phyloP scores from a whole-genome alignment of 2,888 invertebrate species.

The Clostera curtula region DNA sequence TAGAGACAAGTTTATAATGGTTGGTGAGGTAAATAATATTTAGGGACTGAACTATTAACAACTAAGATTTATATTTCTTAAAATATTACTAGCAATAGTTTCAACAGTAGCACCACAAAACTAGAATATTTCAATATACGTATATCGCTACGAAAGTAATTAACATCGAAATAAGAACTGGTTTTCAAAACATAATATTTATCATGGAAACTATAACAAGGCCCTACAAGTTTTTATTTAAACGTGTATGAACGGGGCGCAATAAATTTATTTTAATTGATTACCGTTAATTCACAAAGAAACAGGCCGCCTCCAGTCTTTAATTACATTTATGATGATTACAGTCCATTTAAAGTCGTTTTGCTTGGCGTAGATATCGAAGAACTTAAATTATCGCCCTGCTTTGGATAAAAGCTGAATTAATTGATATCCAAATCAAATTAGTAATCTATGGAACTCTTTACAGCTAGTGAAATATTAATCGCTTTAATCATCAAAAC shows the following conservation, averaged over 20 bases:
- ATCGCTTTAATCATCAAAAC: background rate
- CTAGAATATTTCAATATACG: conserved; percentile 16
- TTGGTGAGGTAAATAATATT: no score
- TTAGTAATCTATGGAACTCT: conserved; percentile 1
- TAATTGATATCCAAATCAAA: conserved; percentile 10
- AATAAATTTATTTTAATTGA: conserved; percentile 63
- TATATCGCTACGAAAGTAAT: conserved; percentile 25
- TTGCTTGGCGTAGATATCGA: conserved; percentile 23
- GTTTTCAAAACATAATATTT: conserved; percentile 45
- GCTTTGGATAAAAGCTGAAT: conserved; percentile 14
- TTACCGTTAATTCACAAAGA: conserved; percentile 58
- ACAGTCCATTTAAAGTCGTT: conserved; percentile 36
- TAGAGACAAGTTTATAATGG: no score
- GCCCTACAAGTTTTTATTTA: conserved; percentile 39
- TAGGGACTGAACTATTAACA: no score
- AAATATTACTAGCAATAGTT: no score
- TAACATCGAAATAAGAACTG: conserved; percentile 32
- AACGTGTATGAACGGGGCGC: conserved; percentile 36
- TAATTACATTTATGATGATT: conserved; percentile 58
- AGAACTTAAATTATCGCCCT: conserved; percentile 17
- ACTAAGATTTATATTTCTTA: no score
- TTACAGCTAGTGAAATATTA: background rate
- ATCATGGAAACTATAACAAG: conserved; percentile 53
- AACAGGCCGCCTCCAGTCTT: conserved; percentile 47
- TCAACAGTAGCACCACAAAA: no score